phyloP scores from a whole-genome alignment of 2,113 vertebrate species.

The Choloepus hoffmanni region DNA sequence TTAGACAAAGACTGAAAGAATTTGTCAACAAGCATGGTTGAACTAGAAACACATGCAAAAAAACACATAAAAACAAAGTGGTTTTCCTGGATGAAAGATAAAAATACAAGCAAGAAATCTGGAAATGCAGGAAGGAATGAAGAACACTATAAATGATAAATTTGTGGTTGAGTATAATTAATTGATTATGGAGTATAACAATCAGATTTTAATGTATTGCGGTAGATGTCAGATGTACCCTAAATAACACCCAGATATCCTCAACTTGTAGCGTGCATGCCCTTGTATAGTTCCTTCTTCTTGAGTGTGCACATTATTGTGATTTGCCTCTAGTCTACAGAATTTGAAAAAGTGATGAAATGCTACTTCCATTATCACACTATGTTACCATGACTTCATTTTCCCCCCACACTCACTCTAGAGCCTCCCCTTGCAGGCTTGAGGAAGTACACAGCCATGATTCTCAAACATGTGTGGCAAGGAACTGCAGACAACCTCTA shows the following conservation, averaged over 20 bases:
- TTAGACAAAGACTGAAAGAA: background rate
- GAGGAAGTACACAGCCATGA: background rate
- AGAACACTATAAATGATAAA: background rate
- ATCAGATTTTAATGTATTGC: background rate
- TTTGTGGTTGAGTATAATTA: background rate
- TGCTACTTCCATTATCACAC: background rate
- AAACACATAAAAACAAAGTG: background rate
- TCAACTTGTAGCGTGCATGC: background rate
- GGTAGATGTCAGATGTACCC: too few relatives aligned
- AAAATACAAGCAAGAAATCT: background rate
- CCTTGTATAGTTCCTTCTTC: too few relatives aligned
- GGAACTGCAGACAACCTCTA: background rate
- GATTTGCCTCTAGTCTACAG: background rate
- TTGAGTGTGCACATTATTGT: background rate
- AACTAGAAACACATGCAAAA: background rate
- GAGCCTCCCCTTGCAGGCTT: background rate
- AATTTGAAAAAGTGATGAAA: background rate
- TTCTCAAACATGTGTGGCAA: background rate
- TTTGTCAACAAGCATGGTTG: background rate
- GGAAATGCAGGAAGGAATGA: background rate
- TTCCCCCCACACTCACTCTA: accelerated
- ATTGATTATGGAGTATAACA: background rate
- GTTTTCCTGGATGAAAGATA: background rate
- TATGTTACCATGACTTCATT: background rate
- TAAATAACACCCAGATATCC: background rate